Percentiles rank a stretch among this genome's conserved stretches.
phyloP scores from a whole-genome alignment of 2,888 invertebrate genomes.

The Troglohyphantes excavatus region DNA sequence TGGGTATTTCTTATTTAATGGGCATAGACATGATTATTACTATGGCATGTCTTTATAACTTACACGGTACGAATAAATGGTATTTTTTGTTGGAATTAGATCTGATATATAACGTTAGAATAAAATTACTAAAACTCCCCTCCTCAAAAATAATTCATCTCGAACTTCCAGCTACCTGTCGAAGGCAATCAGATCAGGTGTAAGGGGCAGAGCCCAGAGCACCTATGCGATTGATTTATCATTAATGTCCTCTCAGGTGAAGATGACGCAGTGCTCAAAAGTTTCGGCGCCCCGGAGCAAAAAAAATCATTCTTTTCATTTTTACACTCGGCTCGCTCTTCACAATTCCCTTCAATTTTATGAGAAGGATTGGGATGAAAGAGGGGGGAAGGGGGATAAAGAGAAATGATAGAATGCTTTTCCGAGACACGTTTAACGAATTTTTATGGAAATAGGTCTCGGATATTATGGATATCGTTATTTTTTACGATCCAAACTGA shows the following conservation, averaged over 20 bases:
- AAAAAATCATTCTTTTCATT: background rate
- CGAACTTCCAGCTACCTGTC: no score
- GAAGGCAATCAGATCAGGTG: slow-evolving; percentile 42
- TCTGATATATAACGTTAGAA: no score
- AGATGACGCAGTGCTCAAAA: slow-evolving; percentile 52
- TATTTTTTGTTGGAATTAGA: no score
- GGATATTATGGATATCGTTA: slow-evolving; percentile 26
- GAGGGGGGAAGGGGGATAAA: background rate
- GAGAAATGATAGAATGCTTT: background rate
- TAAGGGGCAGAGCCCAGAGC: slow-evolving; percentile 28
- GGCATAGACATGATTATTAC: no score
- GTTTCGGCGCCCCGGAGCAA: background rate
- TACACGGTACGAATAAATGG: no score
- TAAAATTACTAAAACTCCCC: no score
- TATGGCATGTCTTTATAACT: no score
- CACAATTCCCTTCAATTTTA: slow-evolving; percentile 1
- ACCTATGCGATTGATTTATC: slow-evolving; percentile 59
- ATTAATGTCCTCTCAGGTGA: slow-evolving; percentile 54
- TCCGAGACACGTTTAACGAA: slow-evolving; percentile 39
- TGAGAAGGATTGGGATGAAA: background rate
- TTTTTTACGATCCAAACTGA: slow-evolving; percentile 21
- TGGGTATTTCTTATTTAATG: no score
- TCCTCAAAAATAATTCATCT: no score
- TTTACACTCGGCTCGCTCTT: background rate
- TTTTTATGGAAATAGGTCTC: slow-evolving; percentile 50